These are phyloP conservation scores for Fragum sueziense DNA, from an alignment of 2,888 invertebrate genomes.

Conservation along the genomic window DNA sequence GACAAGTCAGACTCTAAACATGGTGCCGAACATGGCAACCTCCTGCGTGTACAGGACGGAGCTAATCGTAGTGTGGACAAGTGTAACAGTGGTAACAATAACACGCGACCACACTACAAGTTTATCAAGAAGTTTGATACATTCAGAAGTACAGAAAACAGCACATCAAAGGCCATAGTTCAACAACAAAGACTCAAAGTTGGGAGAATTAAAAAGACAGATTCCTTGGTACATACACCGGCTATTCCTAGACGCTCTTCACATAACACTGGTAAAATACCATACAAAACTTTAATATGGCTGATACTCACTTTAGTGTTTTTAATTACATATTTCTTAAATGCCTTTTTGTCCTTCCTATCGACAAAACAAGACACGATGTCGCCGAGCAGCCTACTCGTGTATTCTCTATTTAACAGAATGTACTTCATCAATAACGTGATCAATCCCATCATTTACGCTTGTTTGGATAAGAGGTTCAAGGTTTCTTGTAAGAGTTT, in stretches of 20 bases:
- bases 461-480: conserved; percentile 34
- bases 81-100: not conserved
- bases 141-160: not conserved
- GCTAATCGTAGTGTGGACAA: not conserved
- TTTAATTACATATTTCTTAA: conserved; percentile 33
- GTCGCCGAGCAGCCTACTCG: conserved; percentile 18
- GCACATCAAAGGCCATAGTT: not conserved
- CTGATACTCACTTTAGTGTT: conserved; percentile 48
- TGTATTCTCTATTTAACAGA: conserved; percentile 36
- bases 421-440: conserved; percentile 49
- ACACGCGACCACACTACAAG: not conserved
- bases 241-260: conserved; percentile 13
- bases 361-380: conserved; percentile 22
- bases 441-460: conserved; percentile 45
- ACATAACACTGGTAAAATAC: conserved; percentile 25
- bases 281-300: conserved; percentile 51
- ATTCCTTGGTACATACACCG: not conserved
- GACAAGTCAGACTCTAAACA: not conserved
- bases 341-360: conserved; percentile 33
- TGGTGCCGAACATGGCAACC: not conserved
- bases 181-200: not conserved
- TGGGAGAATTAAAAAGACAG: not conserved
- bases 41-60: not conserved
- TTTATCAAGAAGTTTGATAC: conserved; percentile 1
- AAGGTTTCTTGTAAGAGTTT: conserved; percentile 31